phyloP scores from a whole-genome alignment of 2,113 vertebrate genomes.

The Megaceryle maxima region DNA sequence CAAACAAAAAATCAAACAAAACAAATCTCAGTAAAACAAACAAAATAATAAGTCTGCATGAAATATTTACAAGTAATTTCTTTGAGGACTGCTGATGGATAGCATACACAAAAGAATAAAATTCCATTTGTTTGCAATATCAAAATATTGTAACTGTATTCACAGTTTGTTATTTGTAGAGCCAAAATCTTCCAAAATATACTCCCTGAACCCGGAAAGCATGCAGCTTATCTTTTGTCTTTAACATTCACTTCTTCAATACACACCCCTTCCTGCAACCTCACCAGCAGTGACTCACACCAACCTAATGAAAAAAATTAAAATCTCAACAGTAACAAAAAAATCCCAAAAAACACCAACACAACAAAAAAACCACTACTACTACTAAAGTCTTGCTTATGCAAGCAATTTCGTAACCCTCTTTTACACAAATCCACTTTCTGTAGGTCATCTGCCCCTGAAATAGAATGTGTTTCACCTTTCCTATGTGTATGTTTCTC shows the following conservation, averaged over 20 bases:
- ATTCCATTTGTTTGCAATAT: not conserved
- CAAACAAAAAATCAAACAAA: not conserved
- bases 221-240: not conserved
- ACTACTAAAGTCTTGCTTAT: not conserved
- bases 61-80: not conserved
- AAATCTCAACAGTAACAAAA: not conserved
- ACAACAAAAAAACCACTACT: not conserved
- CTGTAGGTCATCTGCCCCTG: not conserved
- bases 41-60: not conserved
- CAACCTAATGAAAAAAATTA: not conserved
- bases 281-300: slow-evolving; percentile 30
- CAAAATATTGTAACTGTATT: not conserved
- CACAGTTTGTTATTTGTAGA: not conserved
- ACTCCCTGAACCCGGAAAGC: not conserved
- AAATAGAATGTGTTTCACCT: not conserved
- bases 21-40: not conserved
- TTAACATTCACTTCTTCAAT: slow-evolving; percentile 22
- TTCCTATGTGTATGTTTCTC: not conserved
- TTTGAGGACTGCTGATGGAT: not conserved
- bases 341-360: too few relatives aligned
- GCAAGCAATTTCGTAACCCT: not conserved
- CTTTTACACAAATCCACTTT: not conserved
- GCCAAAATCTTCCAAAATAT: not conserved
- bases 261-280: slow-evolving; percentile 9
- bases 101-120: not conserved